Evolutionary conservation across 53 echinoderm and acorn worm species (phyloP), one percentile per base, ranked within the genome.

Genomic region (Astropecten irregularis): DNA sequence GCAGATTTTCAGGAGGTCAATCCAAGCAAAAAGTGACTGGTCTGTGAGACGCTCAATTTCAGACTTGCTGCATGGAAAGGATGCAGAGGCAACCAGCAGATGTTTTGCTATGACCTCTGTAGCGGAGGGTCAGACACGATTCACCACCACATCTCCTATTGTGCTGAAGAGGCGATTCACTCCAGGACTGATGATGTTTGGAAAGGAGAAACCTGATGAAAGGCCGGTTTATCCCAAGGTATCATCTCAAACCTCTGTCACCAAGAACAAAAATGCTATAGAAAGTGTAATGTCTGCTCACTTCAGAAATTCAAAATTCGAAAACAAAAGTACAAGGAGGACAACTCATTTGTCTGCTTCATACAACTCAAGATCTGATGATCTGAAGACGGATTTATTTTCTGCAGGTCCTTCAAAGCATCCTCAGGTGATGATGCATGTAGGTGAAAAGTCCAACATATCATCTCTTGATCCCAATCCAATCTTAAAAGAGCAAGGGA

Each of bases 1-100:
- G 47, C 82, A 88, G 60, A 48, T 25, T 4, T 88, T 88, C 44
- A 82, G 33, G 69, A 73, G 60, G 66, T 53, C 40, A 18, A 26
- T 85, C 5, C 61, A 65, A 65, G 55, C 27, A 48, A 49, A 49
- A n/a, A 11, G 36, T 1, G 23, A 22, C 10, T 22, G 6, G 73
- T 52, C 55, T n/a, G 35, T 19, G 36, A 5, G 34, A 38, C 73
- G 38, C 35, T 56, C 55, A 23, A 38, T 40, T 14, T 57, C 79
- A 21, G 59, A 76, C 16, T 9, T 76, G 57, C 26, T 27, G 16
- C 28, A 9, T 3, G 59, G 58, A 3, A 37, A 59, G n/a, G 76
- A 59, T 28, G n/a, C 18, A 19, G 21, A 56, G 59, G 58, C 23
- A 0, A 59, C 34, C 4, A 35, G 55, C 9, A 50, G 50, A 26